Evolutionary conservation across 2,888 invertebrate genomes (phyloP), one percentile per base, ranked within the genome.

Genomic region (Heteromurus nitidus): DNA sequence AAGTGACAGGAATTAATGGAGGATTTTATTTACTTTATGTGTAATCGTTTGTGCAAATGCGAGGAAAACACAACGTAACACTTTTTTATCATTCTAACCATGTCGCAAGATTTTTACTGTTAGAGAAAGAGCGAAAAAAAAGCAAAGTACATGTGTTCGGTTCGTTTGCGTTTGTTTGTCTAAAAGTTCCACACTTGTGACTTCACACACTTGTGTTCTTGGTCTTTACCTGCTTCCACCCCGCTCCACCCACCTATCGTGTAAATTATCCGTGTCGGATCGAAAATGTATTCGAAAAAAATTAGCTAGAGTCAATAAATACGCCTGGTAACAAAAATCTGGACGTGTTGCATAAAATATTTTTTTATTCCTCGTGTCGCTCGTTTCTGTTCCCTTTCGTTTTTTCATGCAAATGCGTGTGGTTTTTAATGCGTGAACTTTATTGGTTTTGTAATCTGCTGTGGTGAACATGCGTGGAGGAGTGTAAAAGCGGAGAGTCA

Each of bases 1-100:
- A 64, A 64, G 42, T 42, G 64, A 64, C 24, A 20, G 42, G 64
- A 64, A 64, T 64, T 64, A 62, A 62, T 62, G 62, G 31, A 30
- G 31, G 30, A 62, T 30, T 62, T 62, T 62, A 7, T 31, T 28
- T 62, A 47, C 47, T 47, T 16, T 13, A 36, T 36, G 36, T 47
- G 47, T n/a, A 47, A 47, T n/a, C n/a, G n/a, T n/a, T n/a, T n/a
- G n/a, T n/a, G n/a, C n/a, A n/a, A n/a, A n/a, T n/a, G n/a, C n/a
- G n/a, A n/a, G n/a, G n/a, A 47, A 47, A 5, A 47, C 36, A 47
- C 7, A 47, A 47, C 47, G 36, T 36, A 36, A 36, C 7, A 13
- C n/a, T 36, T 36, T 36, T 36, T 36, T 36, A 36, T 13, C 36
- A 5, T 5, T 36, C 13, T 5, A 36, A 36, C 36, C 36, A 36